Evolutionary conservation across 2,113 vertebrate genomes (phyloP), one percentile per base, ranked within the genome.

Genomic region (Butorides virescens): DNA sequence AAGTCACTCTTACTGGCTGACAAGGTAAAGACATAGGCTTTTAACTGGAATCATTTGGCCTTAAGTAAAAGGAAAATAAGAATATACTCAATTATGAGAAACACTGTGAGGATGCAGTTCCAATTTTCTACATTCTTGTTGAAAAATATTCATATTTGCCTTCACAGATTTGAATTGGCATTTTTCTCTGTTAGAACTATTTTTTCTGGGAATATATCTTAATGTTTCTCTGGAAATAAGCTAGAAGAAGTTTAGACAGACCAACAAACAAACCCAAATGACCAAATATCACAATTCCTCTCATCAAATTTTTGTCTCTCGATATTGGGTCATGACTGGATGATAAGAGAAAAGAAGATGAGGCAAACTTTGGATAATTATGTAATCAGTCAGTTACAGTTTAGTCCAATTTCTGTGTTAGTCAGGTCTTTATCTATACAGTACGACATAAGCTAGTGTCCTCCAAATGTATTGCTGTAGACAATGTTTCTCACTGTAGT

Each of bases 161-260:
- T 80, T 95, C 90, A 81, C 71, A 96, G 79, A 53, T 97, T 96
- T 89, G 61, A 93, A n/a, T 70, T 96, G 93, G 84, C 49, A 36
- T 97, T 95, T 56, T 95, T 75, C 63, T 63, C 73, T 53, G 15
- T 91, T 65, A 94, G 94, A 91, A 44, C 4, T 42, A 80, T 94
- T 65, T 36, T 95, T 26, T 50, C 39, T 73, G 62, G 56, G 10
- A 91, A 58, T 44, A 76, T 83, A 65, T 76, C 92, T 92, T 58
- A 58, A 7, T 23, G 82, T 92, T 97, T 94, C 42, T 97, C 86
- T 42, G 65, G 63, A 14, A 34, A 67, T 58, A 53, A 97, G 34
- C 66, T 97, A 58, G 61, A 97, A 92, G 82, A 96, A 75, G 42
- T 96, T 88, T 90, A 81, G 68, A 32, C 34, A 78, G 55, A 79